Percentiles rank a stretch among this genome's conserved stretches.
These are phyloP conservation scores for Colletes gigas DNA, from an alignment of 1,140 invertebrate species.

Conservation along the genomic window DNA sequence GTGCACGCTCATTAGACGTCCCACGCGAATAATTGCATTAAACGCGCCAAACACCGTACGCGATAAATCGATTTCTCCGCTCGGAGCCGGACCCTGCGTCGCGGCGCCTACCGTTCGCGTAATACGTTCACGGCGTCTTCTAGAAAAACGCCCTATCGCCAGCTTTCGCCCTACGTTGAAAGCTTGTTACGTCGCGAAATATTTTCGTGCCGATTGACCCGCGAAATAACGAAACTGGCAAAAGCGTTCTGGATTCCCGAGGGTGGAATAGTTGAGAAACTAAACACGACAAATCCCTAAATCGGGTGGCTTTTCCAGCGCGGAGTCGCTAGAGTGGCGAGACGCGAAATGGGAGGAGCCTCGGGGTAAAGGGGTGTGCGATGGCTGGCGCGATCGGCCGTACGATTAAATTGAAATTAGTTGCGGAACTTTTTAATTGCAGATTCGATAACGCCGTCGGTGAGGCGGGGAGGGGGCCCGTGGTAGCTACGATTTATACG, in stretches of 20 bases:
- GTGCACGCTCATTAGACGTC: not conserved
- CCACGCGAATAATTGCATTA: slow-evolving; percentile 17
- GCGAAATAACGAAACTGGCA: not conserved
- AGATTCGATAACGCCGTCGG: slow-evolving; percentile 72
- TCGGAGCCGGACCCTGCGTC: not conserved
- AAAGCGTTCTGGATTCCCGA: not conserved
- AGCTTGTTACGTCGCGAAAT: no score
- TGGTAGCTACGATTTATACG: slow-evolving; percentile 71
- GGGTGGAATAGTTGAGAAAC: not conserved
- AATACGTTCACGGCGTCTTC: not conserved
- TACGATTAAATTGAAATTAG: slow-evolving; percentile 78
- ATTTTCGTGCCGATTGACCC: no score
- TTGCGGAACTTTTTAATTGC: slow-evolving; percentile 78
- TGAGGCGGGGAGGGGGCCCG: slow-evolving; percentile 27
- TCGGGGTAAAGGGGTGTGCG: slow-evolving; percentile 24
- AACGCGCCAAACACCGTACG: slow-evolving; percentile 1
- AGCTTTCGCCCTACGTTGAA: no score
- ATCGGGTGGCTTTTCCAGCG: slow-evolving; percentile 24
- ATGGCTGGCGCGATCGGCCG: slow-evolving; percentile 53
- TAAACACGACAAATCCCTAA: slow-evolving; percentile 27
- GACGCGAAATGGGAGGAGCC: not conserved
- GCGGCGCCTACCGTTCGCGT: not conserved
- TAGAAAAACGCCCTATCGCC: no score
- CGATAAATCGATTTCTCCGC: slow-evolving; percentile 12
- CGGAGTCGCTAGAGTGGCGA: not conserved